phyloP scores from a whole-genome alignment of 1,140 invertebrate genomes.

The Halesus radiatus region DNA sequence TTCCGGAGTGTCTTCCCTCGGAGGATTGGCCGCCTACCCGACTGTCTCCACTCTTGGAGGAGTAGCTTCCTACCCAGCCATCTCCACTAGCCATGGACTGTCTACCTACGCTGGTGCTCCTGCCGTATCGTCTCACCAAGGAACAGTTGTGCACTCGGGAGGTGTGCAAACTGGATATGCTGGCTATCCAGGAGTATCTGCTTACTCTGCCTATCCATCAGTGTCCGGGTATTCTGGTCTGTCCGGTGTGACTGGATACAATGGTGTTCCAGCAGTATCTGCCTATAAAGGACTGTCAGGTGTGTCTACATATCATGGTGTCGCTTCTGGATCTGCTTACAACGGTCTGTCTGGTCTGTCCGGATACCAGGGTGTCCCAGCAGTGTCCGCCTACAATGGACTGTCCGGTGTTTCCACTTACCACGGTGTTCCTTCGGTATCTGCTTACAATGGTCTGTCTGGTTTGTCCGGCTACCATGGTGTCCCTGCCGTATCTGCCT shows the following conservation, averaged over 20 bases:
- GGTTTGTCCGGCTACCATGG: too few species aligned
- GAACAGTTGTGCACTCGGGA: not conserved
- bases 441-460: constrained; percentile 20
- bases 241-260: constrained; percentile 16
- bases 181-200: constrained; percentile 61
- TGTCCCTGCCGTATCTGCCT: not conserved
- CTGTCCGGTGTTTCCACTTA: not conserved
- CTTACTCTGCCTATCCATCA: constrained; percentile 43
- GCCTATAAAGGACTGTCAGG: constrained; percentile 1
- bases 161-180: not conserved
- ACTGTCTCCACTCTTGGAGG: constrained; percentile 45
- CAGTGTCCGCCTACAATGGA: constrained; percentile 39
- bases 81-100: too few species aligned
- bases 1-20: constrained; percentile 53
- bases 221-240: not conserved
- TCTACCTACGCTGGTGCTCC: too few species aligned
- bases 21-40: constrained; percentile 63
- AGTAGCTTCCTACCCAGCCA: not conserved
- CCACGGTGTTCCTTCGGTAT: too few species aligned
- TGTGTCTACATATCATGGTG: constrained; percentile 18
- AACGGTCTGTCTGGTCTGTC: constrained; percentile 22
- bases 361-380: not conserved
- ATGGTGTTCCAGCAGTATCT: constrained; percentile 1
- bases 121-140: not conserved
- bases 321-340: constrained; percentile 17